Conservation (phyloP, 2,888 invertebrate species). For the Campoletis raptor region DNA sequence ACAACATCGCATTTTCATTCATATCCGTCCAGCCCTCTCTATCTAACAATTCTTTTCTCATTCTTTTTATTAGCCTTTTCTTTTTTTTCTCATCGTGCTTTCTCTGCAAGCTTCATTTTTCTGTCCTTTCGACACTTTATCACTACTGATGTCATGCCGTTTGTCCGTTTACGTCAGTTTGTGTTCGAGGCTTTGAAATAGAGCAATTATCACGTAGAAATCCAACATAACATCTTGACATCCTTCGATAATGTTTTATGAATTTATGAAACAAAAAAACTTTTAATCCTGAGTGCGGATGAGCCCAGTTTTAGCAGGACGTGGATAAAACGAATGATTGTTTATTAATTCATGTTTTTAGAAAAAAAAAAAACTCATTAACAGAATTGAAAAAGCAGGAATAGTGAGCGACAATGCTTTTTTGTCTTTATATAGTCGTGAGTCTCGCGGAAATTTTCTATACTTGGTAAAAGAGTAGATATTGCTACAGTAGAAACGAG, state of each 20-base stretch:
- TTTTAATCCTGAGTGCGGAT: background rate
- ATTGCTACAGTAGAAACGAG: background rate
- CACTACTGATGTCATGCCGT: background rate
- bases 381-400: background rate
- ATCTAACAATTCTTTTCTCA: background rate
- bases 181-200: background rate
- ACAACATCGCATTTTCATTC: slow-evolving; percentile 57
- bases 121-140: background rate
- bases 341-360: background rate
- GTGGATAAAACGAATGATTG: background rate
- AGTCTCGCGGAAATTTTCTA: background rate
- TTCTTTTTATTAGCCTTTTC: background rate
- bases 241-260: background rate
- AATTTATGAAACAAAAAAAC: background rate
- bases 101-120: background rate
- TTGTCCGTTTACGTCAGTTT: background rate
- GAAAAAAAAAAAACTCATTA: background rate
- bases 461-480: background rate
- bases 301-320: background rate
- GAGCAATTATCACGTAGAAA: background rate
- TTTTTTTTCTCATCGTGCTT: background rate
- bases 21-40: slow-evolving; percentile 29
- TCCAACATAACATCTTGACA: background rate
- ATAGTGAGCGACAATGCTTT: background rate
- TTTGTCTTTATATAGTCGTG: background rate